Base-by-base conservation (phyloP, 2,113 vertebrate species). In the Psilopsiagon aymara region DNA sequence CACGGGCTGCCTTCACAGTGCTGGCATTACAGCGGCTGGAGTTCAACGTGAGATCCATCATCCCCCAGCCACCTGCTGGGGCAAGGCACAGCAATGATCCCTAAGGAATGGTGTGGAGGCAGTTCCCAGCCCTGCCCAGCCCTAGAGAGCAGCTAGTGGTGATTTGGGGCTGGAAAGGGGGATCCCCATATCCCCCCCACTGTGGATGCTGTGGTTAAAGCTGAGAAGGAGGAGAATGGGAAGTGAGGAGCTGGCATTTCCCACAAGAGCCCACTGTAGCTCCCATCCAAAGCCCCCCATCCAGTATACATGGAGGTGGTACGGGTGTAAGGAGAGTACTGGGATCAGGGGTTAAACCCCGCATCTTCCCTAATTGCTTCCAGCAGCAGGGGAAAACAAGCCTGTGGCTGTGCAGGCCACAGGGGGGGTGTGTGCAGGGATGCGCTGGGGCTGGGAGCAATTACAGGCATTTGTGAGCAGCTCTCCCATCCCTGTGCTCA, bases 131-230 rank as follows among this genome's bases (percentile, higher is more conserved):
- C 43, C 76, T 73, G 57, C 57, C 25, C 57, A 25, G 29, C 33
- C 33, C 33, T 21, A 17, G 67, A 33, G 67, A 68, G 18, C 66
- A 15, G 24, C 68, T 3, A 6, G n/a, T 19, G 53, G 31, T 2
- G 12, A 28, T 31, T 17, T 33, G 69, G 64, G 41, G 57, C 2
- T 81, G 83, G 37, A 8, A 81, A 13, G 9, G 5, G 29, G 4
- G 6, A 5, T 2, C 4, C 4, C n/a, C 31, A 1, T 7, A 10
- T 43, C 7, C 17, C 3, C 20, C 33, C 15, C 0, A 0, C 63
- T 31, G 1, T 2, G 46, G 33, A 35, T n/a, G 31, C 16, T 9
- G 59, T 47, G 47, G 33, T 46, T 33, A 57, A 53, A 21, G 7
- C 47, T 0, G 17, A 47, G 66, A 52, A 69, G 53, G 47, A 78